Conservation (phyloP, 2,113 vertebrate genomes). For the Myanophis thanlyinensis region DNA sequence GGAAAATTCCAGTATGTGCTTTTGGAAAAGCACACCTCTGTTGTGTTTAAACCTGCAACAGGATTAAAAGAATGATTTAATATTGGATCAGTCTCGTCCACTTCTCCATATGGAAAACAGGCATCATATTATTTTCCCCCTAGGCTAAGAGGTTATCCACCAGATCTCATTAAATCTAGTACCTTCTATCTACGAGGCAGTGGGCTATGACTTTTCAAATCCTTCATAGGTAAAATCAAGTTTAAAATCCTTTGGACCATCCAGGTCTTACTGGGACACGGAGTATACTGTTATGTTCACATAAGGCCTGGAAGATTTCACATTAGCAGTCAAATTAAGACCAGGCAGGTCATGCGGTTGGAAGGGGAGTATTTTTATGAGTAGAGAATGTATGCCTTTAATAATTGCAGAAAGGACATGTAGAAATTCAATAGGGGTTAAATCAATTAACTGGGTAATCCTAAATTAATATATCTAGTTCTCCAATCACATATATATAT, state of each 20-base stretch:
- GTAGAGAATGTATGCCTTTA: not conserved
- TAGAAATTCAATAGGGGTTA: not conserved
- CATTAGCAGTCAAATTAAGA: not conserved
- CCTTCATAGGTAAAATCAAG: not conserved
- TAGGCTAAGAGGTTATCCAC: not conserved
- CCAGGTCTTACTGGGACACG: not conserved
- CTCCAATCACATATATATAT: not conserved
- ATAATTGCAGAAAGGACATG: not conserved
- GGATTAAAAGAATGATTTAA: not conserved
- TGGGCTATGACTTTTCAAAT: not conserved
- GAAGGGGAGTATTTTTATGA: not conserved
- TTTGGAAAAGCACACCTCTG: no score
- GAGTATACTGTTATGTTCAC: not conserved
- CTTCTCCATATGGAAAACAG: not conserved
- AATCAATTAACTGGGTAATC: not conserved
- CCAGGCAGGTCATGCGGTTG: not conserved
- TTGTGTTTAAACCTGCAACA: not conserved
- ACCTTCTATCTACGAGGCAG: not conserved
- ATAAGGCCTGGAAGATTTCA: not conserved
- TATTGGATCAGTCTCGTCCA: not conserved
- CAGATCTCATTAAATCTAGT: not conserved
- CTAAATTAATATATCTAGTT: not conserved
- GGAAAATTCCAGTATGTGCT: no score
- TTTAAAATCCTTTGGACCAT: not conserved
- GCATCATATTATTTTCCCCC: not conserved